Percentiles rank a stretch among this genome's conserved stretches.
Evolutionary conservation across 2,797 vertebrate genomes (phyloP).

Genomic region (Phylloscopus collybita): DNA sequence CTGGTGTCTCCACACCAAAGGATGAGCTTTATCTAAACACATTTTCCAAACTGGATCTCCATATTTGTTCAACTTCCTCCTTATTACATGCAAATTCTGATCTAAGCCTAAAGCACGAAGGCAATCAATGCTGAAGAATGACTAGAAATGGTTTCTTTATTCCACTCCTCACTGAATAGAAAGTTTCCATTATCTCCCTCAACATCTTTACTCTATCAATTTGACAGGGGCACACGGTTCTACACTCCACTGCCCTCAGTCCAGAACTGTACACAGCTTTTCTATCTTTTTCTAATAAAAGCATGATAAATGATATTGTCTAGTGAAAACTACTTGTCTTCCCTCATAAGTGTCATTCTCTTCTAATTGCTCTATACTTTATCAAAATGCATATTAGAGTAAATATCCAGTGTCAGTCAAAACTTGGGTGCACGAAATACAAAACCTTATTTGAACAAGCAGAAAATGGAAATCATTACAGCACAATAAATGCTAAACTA

Average conservation of each 20-base stretch:
- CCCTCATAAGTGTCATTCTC: not conserved
- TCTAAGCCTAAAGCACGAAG: conserved; percentile 80
- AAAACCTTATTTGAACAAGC: not conserved
- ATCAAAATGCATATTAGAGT: not conserved
- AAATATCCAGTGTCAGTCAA: not conserved
- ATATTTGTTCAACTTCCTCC: conserved; percentile 75
- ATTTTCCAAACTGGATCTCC: conserved; percentile 45
- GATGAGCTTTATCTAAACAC: conserved; percentile 33
- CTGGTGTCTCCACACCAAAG: conserved; percentile 23
- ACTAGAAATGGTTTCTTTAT: conserved; percentile 92
- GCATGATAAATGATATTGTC: conserved; percentile 79
- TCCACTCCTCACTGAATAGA: conserved; percentile 90
- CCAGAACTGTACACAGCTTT: conserved; percentile 79
- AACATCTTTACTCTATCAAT: conserved; percentile 98
- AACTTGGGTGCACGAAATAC: not conserved
- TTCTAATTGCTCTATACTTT: conserved; percentile 44
- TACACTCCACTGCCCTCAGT: conserved; percentile 88
- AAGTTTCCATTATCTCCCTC: conserved; percentile 97
- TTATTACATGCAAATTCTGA: conserved; percentile 79
- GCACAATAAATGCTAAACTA: conserved; percentile 1
- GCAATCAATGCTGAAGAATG: conserved; percentile 96
- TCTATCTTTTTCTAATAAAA: conserved; percentile 80
- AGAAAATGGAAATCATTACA: not conserved
- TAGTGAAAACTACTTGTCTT: conserved; percentile 67
- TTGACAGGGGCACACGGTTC: conserved; percentile 90